These are phyloP conservation scores for Karalla daura DNA, from an alignment of 2,797 vertebrate genomes.

Conservation along the genomic window DNA sequence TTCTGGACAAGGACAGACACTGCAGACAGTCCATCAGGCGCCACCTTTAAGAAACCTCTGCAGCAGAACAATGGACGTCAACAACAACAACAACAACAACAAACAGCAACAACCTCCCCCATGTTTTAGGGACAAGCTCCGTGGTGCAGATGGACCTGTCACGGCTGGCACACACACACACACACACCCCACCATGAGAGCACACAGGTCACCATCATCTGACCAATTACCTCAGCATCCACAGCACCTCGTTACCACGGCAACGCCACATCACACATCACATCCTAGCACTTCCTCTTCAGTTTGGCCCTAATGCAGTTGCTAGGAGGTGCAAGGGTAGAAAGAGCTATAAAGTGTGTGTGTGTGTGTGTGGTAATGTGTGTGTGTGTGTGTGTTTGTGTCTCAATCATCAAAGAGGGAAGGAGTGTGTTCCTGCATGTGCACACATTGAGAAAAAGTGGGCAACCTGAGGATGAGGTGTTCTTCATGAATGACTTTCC, in stretches of 20 bases:
- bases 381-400: not conserved
- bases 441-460: conserved; percentile 15
- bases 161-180: too few species aligned
- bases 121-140: too few species aligned
- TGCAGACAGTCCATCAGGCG: too few species aligned
- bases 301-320: conserved; percentile 42
- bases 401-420: conserved; percentile 9
- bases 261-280: conserved; percentile 36
- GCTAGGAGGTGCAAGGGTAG: conserved; percentile 24
- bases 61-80: too few species aligned
- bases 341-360: not conserved
- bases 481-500: conserved; percentile 45
- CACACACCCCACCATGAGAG: not conserved
- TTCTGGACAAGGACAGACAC: too few species aligned
- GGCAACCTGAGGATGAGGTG: conserved; percentile 14
- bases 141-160: too few species aligned
- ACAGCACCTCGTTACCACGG: conserved; percentile 48
- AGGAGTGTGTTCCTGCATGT: not conserved
- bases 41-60: too few species aligned
- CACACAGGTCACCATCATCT: conserved; percentile 6
- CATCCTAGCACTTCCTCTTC: conserved; percentile 60
- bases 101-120: too few species aligned
- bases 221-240: conserved; percentile 37
- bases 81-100: too few species aligned
- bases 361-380: conserved; percentile 1